Base-by-base conservation (phyloP, 2,888 invertebrate genomes). In the Gymnosoma rotundatum region DNA sequence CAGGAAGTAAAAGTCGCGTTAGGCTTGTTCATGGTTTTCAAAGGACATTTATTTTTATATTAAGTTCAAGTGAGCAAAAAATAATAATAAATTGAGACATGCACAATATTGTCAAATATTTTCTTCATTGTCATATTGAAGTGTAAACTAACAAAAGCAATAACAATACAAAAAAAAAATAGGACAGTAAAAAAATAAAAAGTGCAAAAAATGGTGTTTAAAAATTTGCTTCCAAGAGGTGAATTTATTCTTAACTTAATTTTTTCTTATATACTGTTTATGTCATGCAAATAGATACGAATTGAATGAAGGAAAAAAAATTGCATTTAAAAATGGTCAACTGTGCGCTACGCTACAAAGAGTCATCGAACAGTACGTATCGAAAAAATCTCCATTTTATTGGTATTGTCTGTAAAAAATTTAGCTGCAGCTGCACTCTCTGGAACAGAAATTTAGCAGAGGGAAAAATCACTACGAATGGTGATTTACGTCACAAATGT, bases 1-100 rank as follows among this genome's bases (percentile, higher is more conserved):
- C 80, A 78, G 81, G 81, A 84, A 84, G 69, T 74, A 81, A 84
- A 84, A 81, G 78, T 78, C 73, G 84, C 84, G 78, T 84, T 78
- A 81, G 81, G 64, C 78, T 60, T 78, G 78, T 83, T 80, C 63
- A 74, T 81, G 74, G 67, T 76, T 80, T 80, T 18, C 67, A 76
- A 83, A 83, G 80, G 76, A 80, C 80, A 80, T 73, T 78, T 80
- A 45, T 67, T 83, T 69, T 60, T 63, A 3, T 54, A 38, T 73
- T 67, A 18, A 48, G 45, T 48, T 12, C 10, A 80, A 56, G 42
- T 42, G 42, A 42, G 42, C 10, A 36, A 45, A 42, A 32, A 32
- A 52, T 25, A 61, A 21, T 20, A 48, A 14, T 5, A 58, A 54
- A 67, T 54, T 10, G 25, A 5, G 14, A 66, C 64, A 76, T 64